phyloP scores from a whole-genome alignment of 1,140 invertebrate species.

The Trichogramma pretiosum region DNA sequence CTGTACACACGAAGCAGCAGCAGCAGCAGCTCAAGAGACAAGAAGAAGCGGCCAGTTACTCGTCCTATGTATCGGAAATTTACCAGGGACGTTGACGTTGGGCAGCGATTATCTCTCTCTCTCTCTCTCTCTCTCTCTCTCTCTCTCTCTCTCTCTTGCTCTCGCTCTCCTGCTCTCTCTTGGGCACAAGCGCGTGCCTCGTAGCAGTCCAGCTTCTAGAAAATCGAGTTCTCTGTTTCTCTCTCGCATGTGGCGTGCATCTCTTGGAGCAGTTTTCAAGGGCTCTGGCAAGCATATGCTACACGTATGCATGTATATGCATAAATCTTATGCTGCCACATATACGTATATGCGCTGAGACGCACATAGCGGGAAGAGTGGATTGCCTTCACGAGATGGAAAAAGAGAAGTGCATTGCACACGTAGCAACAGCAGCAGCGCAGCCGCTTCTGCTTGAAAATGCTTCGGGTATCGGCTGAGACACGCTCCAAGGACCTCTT shows the following conservation, averaged over 20 bases:
- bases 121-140: no score
- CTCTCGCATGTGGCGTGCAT: no score
- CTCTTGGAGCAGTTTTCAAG: background rate
- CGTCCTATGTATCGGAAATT: background rate
- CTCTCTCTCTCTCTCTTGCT: no score
- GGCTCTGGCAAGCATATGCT: no score
- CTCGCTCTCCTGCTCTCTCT: no score
- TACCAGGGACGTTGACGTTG: background rate
- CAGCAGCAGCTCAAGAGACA: no score
- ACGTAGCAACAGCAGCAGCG: no score
- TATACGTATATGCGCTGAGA: background rate
- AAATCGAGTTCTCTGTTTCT: slow-evolving; percentile 7
- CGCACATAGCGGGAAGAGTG: background rate
- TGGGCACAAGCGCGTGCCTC: background rate
- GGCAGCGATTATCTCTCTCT: slow-evolving; percentile 7
- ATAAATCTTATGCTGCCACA: background rate
- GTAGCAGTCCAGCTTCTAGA: background rate
- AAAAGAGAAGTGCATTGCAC: no score
- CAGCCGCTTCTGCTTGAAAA: slow-evolving; percentile 8
- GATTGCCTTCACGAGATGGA: no score
- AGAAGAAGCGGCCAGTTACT: background rate
- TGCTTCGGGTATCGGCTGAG: slow-evolving; percentile 7
- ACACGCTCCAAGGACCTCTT: slow-evolving; percentile 10
- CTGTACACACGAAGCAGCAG: no score
- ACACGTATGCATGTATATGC: background rate